Evolutionary conservation across 2,888 invertebrate species (phyloP).

Genomic region (Pegoplata infirma): DNA sequence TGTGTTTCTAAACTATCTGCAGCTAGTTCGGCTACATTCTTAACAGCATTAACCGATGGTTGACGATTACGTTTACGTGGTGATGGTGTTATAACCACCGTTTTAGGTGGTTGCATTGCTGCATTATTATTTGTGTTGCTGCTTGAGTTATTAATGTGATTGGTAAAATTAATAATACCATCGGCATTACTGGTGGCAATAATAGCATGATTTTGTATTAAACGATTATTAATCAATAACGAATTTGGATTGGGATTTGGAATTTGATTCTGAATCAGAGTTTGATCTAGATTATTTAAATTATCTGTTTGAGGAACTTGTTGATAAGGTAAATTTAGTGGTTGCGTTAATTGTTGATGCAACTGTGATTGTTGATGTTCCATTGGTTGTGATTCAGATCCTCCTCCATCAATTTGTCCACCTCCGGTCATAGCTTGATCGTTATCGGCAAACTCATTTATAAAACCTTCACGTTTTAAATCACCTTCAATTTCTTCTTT

Average conservation of each 20-base stretch:
- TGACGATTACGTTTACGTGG: slow-evolving; percentile 57
- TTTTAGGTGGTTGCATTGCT: slow-evolving; percentile 55
- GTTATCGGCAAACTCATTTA: slow-evolving; percentile 48
- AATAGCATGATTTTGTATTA: slow-evolving; percentile 24
- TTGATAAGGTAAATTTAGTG: slow-evolving; percentile 31
- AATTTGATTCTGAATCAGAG: slow-evolving; percentile 2
- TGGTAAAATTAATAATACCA: slow-evolving; percentile 19
- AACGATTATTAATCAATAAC: slow-evolving; percentile 37
- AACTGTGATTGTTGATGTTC: slow-evolving; percentile 64
- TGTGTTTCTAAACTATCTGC: slow-evolving; percentile 69
- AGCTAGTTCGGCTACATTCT: slow-evolving; percentile 3
- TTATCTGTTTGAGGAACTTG: slow-evolving; percentile 40
- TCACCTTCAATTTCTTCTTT: slow-evolving; percentile 56
- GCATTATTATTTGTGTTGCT: slow-evolving; percentile 28
- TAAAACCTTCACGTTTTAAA: slow-evolving; percentile 48
- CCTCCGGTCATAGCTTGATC: slow-evolving; percentile 64
- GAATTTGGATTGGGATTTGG: slow-evolving; percentile 38
- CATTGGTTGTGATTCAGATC: slow-evolving; percentile 11
- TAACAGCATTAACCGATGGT: slow-evolving; percentile 12
- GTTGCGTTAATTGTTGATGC: slow-evolving; percentile 63
- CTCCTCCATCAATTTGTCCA: slow-evolving; percentile 18
- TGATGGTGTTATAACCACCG: slow-evolving; percentile 23
- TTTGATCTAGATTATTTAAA: slow-evolving; percentile 37
- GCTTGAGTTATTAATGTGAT: too few relatives aligned
- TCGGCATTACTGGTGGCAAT: slow-evolving; percentile 26